phyloP scores from a whole-genome alignment of 1,140 invertebrate genomes.

The Dreissena rostriformis region DNA sequence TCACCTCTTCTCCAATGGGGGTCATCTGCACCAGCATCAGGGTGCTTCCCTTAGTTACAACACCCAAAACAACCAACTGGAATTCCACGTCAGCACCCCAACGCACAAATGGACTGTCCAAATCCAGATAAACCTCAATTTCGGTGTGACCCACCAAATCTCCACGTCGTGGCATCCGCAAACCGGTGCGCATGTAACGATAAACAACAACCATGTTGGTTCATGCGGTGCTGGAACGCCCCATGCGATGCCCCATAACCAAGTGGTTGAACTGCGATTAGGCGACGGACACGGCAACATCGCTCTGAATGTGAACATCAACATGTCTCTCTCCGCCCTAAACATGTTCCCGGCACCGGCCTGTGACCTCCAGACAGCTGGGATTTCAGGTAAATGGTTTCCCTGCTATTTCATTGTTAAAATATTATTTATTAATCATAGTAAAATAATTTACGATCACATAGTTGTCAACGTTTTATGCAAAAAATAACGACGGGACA shows the following conservation, averaged over 20 bases:
- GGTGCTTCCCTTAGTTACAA: constrained; percentile 33
- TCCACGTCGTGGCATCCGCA: constrained; percentile 49
- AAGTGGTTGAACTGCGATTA: constrained; percentile 1
- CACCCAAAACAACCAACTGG: background rate
- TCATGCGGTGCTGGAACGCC: constrained; percentile 12
- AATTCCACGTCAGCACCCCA: constrained; percentile 28
- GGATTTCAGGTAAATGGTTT: constrained; percentile 2
- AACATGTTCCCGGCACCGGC: constrained; percentile 26
- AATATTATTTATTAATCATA: too few relatives aligned
- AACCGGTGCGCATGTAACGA: constrained; percentile 3
- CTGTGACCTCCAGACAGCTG: background rate
- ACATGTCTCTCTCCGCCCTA: constrained; percentile 31
- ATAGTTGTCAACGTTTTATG: too few relatives aligned
- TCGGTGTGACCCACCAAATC: constrained; percentile 6
- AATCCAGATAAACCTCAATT: background rate
- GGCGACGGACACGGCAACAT: constrained; percentile 19
- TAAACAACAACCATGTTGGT: constrained; percentile 25
- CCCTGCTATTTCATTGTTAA: too few relatives aligned
- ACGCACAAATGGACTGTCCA: constrained; percentile 30
- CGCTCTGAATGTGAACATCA: constrained; percentile 9
- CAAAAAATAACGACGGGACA: too few relatives aligned
- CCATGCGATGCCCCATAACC: background rate
- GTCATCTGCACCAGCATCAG: constrained; percentile 31
- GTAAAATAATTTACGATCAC: too few relatives aligned
- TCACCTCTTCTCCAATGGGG: constrained; percentile 39